Base-by-base conservation (phyloP, 2,888 invertebrate species). In the Dendrolimus pini region DNA sequence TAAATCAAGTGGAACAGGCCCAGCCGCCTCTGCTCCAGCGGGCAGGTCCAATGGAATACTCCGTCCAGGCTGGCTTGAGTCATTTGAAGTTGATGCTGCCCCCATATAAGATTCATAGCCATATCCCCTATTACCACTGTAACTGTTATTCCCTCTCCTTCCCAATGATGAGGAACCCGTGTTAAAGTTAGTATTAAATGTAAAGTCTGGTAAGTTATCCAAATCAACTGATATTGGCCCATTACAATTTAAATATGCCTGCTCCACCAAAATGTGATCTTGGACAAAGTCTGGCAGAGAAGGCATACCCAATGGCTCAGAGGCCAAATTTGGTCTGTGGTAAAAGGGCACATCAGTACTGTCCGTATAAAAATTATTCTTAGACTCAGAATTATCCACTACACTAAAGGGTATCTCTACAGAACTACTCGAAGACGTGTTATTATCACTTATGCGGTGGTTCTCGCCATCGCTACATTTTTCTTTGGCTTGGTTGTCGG, bases 271-370 rank as follows among this genome's bases (percentile, higher is more conserved):
- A 80, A 96, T 92, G 82, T 97, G 97, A 82, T 97, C 97, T 78
- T 97, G 97, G 57, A 97, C 97, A 85, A 97, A 97, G 79, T 97
- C 97, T 0, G 97, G 97, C 65, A 96, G 78, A 9, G 94, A 94
- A 2, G 94, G 94, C 67, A 94, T 89, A 58, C 90, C 90, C 60
- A 89, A 66, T 13, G 89, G 89, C 70, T 90, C 90, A 0, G 86
- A 83, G 41, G 89, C 86, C 71, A 87, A 65, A 64, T 85, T 87
- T 12, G 88, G 88, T 68, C 89, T 78, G 62, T 87, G 85, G 70
- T 87, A 90, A 66, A 83, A 86, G 18, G 85, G 82, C 60, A 76
- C 79, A 41, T 86, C 85, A 55, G 80, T 71, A 77, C 70, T 80
- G 65, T 89, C 84, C 42, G 80, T 66, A 74, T 88, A 92, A 76